phyloP scores from a whole-genome alignment of 2,888 invertebrate genomes.

The Hipparchia semele region DNA sequence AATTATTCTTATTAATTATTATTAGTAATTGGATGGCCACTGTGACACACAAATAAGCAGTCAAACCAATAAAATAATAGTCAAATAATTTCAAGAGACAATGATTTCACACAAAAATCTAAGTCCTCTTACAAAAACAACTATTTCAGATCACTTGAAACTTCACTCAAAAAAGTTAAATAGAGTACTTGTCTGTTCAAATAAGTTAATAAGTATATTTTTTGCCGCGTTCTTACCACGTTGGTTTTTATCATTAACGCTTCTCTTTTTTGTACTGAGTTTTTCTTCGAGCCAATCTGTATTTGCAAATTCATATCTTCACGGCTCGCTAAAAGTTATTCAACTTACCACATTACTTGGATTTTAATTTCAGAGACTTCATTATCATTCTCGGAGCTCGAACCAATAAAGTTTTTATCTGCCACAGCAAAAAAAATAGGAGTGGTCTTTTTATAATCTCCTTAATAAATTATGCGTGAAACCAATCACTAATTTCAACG shows the following conservation, averaged over 20 bases:
- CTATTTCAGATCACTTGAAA: conserved; percentile 1
- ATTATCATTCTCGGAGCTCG: conserved; percentile 27
- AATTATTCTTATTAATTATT: no score
- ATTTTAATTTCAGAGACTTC: conserved; percentile 27
- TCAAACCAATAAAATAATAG: no score
- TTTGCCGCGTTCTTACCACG: conserved; percentile 2
- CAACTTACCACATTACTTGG: conserved; percentile 21
- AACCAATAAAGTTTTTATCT: conserved; percentile 28
- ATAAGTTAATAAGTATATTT: conserved; percentile 10
- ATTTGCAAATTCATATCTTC: conserved; percentile 21
- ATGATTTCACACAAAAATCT: not conserved
- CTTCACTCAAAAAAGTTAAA: conserved; percentile 13
- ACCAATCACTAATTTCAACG: conserved; percentile 38
- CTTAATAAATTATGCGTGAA: conserved; percentile 38
- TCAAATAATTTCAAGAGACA: not conserved
- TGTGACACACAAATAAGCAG: not conserved
- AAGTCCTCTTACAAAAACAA: not conserved
- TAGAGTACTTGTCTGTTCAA: conserved; percentile 8
- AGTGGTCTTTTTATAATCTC: conserved; percentile 28
- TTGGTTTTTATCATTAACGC: not conserved
- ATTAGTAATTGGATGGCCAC: no score
- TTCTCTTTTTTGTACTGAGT: conserved; percentile 2
- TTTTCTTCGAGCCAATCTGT: conserved; percentile 7
- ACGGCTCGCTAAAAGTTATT: conserved; percentile 20
- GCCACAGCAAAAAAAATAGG: conserved; percentile 20